Evolutionary conservation across 2,888 invertebrate genomes (phyloP).

Genomic region (Morpho helenor): DNA sequence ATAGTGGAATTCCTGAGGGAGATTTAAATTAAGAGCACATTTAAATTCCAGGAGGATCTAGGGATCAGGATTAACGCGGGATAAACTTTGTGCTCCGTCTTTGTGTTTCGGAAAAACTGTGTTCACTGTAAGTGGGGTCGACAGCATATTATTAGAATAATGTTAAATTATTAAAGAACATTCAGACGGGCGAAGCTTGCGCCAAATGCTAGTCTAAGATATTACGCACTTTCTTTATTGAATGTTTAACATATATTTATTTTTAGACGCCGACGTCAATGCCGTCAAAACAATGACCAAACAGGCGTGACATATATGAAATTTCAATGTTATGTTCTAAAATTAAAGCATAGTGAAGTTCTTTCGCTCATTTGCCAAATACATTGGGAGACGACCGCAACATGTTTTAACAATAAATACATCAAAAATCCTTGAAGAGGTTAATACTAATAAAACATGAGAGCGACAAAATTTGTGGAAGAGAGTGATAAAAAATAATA

Average conservation of each 20-base stretch:
- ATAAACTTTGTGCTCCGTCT: neutral
- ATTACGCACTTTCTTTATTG: neutral
- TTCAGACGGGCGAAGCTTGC: neutral
- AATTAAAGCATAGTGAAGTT: slow-evolving; percentile 41
- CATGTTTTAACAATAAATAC: neutral
- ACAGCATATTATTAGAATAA: neutral
- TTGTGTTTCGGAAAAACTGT: neutral
- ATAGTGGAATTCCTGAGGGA: no score
- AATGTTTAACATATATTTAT: neutral
- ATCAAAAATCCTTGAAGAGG: neutral
- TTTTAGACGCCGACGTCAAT: slow-evolving; percentile 3
- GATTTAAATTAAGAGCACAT: no score
- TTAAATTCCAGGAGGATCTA: no score
- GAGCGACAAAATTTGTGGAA: neutral
- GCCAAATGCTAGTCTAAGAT: no score
- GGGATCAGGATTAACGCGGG: neutral
- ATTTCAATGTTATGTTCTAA: slow-evolving; percentile 57
- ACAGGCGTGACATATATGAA: slow-evolving; percentile 32
- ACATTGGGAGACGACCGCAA: slow-evolving; percentile 1
- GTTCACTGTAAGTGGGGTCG: neutral
- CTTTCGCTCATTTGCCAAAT: slow-evolving; percentile 10
- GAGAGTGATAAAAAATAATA: no score
- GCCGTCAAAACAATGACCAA: slow-evolving; percentile 28
- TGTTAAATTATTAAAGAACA: neutral
- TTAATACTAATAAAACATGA: neutral